A percentile compares a stretch with the other conserved stretches of the same genome.
Evolutionary conservation across 1,140 invertebrate genomes (phyloP).

Genomic region (Dreissena rostriformis): DNA sequence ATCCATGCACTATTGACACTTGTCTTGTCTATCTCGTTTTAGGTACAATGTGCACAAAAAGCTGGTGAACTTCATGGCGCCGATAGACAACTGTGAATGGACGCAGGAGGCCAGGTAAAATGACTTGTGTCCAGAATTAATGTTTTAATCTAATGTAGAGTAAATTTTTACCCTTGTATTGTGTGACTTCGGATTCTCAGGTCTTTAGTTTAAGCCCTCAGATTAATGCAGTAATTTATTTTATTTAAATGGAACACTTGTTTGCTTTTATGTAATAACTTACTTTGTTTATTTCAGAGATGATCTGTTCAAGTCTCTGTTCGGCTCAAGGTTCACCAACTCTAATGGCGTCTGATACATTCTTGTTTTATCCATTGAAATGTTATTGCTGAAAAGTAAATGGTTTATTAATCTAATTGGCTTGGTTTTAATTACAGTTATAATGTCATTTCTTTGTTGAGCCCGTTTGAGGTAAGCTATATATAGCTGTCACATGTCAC

Average conservation of each 20-base stretch:
- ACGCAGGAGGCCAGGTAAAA: constrained; percentile 86
- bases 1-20: too few species aligned
- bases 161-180: not conserved
- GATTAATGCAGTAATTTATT: not conserved
- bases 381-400: too few species aligned
- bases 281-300: constrained; percentile 80
- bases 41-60: constrained; percentile 95
- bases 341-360: too few species aligned
- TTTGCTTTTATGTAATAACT: not conserved
- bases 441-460: too few species aligned
- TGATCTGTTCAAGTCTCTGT: constrained; percentile 92
- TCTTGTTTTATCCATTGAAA: too few species aligned
- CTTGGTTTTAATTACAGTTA: too few species aligned
- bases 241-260: not conserved
- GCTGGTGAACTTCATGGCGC: constrained; percentile 97
- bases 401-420: too few species aligned
- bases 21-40: constrained; percentile 34
- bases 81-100: constrained; percentile 87
- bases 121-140: not conserved
- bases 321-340: constrained; percentile 82
- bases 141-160: not conserved
- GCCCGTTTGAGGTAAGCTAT: too few species aligned
- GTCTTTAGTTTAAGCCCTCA: not conserved
- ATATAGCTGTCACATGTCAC: too few species aligned
- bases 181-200: not conserved